Evolutionary conservation across 2,113 vertebrate species (phyloP).

Genomic region (Atherinomorus stipes): DNA sequence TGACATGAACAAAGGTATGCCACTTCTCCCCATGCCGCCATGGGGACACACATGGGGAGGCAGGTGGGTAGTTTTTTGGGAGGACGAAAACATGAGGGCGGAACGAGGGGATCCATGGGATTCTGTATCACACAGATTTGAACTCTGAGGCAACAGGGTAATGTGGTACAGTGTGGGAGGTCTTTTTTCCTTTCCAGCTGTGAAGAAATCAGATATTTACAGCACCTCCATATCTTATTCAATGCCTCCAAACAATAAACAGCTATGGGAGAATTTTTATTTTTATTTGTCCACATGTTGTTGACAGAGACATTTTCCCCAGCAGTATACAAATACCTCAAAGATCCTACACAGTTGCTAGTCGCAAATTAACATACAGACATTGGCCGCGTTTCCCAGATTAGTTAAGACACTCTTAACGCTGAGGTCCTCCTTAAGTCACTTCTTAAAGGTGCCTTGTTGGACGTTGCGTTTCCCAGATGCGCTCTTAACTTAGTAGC

Average conservation of each 20-base stretch:
- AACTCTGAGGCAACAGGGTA: slow-evolving; percentile 56
- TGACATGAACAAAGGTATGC: slow-evolving; percentile 98
- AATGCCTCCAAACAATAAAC: slow-evolving; percentile 37
- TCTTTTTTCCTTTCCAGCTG: slow-evolving; percentile 43
- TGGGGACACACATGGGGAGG: slow-evolving; percentile 37
- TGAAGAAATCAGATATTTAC: slow-evolving; percentile 46
- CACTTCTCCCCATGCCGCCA: slow-evolving; percentile 52
- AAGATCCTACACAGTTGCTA: background rate
- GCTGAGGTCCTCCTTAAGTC: too few relatives aligned
- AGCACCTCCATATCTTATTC: slow-evolving; percentile 11
- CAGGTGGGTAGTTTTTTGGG: slow-evolving; percentile 35
- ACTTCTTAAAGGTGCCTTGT: too few relatives aligned
- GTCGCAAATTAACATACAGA: background rate
- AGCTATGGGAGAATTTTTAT: slow-evolving; percentile 26
- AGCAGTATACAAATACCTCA: background rate
- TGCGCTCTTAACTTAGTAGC: too few relatives aligned
- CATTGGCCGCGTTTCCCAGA: too few relatives aligned
- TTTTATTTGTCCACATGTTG: slow-evolving; percentile 9
- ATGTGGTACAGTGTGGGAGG: slow-evolving; percentile 35
- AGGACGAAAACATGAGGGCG: slow-evolving; percentile 25
- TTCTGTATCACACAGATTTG: slow-evolving; percentile 62
- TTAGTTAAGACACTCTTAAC: too few relatives aligned
- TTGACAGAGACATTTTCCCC: background rate
- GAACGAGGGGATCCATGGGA: slow-evolving; percentile 39
- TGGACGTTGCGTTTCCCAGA: too few relatives aligned